Evolutionary conservation across 2,888 invertebrate species (phyloP).

Genomic region (Hetaerina titia): DNA sequence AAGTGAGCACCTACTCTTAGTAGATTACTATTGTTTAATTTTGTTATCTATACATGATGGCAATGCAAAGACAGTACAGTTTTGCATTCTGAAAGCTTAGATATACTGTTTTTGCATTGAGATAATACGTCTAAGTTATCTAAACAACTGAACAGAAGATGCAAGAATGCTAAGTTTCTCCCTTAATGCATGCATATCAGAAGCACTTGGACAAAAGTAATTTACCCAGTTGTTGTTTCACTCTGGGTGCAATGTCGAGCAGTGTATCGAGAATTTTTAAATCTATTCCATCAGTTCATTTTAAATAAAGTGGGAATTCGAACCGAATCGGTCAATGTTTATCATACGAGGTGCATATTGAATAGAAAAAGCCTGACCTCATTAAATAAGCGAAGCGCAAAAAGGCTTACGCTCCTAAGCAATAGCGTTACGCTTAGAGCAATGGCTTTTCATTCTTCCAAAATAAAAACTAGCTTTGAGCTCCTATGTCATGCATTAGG

Average conservation of each 20-base stretch:
- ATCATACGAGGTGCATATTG: background rate
- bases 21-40: too few relatives aligned
- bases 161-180: too few relatives aligned
- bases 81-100: too few relatives aligned
- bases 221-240: background rate
- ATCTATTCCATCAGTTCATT: background rate
- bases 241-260: background rate
- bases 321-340: background rate
- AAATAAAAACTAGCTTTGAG: background rate
- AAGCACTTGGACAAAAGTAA: background rate
- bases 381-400: background rate
- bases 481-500: background rate
- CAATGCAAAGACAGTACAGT: too few relatives aligned
- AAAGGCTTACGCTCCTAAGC: background rate
- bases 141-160: too few relatives aligned
- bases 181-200: background rate
- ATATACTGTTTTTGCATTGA: too few relatives aligned
- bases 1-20: too few relatives aligned
- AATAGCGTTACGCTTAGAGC: background rate
- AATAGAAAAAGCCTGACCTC: background rate
- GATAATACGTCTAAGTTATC: too few relatives aligned
- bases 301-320: background rate
- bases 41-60: too few relatives aligned
- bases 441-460: background rate
- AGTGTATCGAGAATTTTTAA: background rate